These are phyloP conservation scores for Pseudococcus longispinus DNA, from an alignment of 2,888 invertebrate genomes.

Conservation along the genomic window DNA sequence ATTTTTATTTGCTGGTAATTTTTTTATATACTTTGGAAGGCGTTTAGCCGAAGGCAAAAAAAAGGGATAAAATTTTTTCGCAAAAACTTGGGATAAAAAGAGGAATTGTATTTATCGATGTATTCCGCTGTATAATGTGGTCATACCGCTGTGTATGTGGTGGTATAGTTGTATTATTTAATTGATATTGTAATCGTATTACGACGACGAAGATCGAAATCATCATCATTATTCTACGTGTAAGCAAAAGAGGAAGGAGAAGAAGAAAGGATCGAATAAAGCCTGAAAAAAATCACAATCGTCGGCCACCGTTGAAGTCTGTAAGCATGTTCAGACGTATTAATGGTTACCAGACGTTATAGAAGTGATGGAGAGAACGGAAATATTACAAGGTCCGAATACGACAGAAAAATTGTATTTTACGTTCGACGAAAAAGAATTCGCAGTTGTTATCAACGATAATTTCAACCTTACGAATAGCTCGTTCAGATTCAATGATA, in stretches of 20 bases:
- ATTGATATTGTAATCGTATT: no score
- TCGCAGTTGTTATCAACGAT: slow-evolving; percentile 27
- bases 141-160: no score
- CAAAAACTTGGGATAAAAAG: no score
- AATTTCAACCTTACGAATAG: slow-evolving; percentile 66
- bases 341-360: slow-evolving; percentile 31
- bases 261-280: neutral
- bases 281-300: neutral
- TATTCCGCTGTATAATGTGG: no score
- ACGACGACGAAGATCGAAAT: no score
- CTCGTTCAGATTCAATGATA: slow-evolving; percentile 65
- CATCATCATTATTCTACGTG: no score
- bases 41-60: neutral
- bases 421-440: slow-evolving; percentile 45
- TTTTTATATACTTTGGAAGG: neutral
- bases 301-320: slow-evolving; percentile 15
- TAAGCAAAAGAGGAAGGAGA: neutral
- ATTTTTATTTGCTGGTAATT: slow-evolving; percentile 39
- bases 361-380: slow-evolving; percentile 53
- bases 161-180: no score
- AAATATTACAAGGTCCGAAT: slow-evolving; percentile 44
- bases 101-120: no score
- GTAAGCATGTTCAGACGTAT: slow-evolving; percentile 39
- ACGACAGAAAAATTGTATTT: slow-evolving; percentile 43
- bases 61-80: neutral